Evolutionary conservation across 2,797 vertebrate genomes (phyloP).

Genomic region (Acropternis orthonyx): DNA sequence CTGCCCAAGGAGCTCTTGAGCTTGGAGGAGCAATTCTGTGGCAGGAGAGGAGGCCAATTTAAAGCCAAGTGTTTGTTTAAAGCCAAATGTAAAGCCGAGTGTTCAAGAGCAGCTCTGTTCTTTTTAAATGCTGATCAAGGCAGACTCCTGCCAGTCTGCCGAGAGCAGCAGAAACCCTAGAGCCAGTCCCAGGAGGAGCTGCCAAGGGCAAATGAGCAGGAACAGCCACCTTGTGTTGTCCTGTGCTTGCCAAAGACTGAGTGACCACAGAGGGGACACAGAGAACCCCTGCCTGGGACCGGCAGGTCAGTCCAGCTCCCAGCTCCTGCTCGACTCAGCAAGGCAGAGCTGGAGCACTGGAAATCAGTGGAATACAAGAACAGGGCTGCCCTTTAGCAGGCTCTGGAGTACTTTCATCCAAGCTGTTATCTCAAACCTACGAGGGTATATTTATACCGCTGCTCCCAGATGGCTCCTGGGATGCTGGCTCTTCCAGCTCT

Average conservation of each 20-base stretch:
- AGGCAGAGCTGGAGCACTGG: not conserved
- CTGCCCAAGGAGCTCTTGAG: not conserved
- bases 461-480: conserved; percentile 51
- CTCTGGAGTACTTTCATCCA: not conserved
- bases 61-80: not conserved
- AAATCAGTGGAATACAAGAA: not conserved
- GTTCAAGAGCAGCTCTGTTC: not conserved
- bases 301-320: not conserved
- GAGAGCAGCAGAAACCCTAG: conserved; percentile 45
- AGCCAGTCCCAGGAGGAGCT: conserved; percentile 1
- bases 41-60: not conserved
- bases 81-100: not conserved
- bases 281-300: not conserved
- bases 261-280: not conserved
- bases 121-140: conserved; percentile 6
- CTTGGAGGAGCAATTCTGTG: not conserved
- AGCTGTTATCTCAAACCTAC: conserved; percentile 38
- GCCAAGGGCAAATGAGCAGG: not conserved
- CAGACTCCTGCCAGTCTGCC: conserved; percentile 53
- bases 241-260: not conserved
- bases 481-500: conserved; percentile 8
- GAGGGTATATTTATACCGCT: conserved; percentile 19
- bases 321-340: not conserved
- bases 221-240: not conserved
- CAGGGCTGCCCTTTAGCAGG: conserved; percentile 31